Conservation (phyloP, 2,888 invertebrate genomes). For the Metallyticus violacea region DNA sequence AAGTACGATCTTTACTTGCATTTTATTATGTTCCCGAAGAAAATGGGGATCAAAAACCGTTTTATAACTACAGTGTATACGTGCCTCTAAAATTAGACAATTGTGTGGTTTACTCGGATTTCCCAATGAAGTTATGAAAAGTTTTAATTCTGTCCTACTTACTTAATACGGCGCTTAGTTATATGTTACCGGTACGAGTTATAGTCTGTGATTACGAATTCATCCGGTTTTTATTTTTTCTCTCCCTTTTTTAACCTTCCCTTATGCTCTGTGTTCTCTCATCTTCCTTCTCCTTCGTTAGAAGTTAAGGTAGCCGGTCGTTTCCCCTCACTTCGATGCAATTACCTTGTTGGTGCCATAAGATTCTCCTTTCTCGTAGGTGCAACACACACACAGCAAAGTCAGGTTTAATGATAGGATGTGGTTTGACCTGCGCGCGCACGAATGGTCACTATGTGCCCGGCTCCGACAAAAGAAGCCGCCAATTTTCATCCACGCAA, state of each 20-base stretch:
- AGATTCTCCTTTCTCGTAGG: too few relatives aligned
- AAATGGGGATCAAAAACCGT: too few relatives aligned
- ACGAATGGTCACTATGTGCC: neutral
- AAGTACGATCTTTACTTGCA: too few relatives aligned
- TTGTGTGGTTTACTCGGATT: neutral
- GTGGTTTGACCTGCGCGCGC: neutral
- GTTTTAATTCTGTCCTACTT: neutral
- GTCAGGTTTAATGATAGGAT: constrained; percentile 3
- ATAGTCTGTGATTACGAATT: neutral
- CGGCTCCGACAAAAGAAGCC: neutral
- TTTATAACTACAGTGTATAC: too few relatives aligned
- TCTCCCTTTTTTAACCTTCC: neutral
- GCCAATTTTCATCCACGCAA: neutral
- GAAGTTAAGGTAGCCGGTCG: too few relatives aligned
- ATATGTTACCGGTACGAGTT: neutral
- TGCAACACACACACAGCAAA: too few relatives aligned
- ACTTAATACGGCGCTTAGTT: neutral
- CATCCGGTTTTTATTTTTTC: neutral
- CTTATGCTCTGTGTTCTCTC: neutral
- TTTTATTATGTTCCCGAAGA: too few relatives aligned
- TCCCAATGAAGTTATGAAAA: neutral
- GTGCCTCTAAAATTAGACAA: too few relatives aligned
- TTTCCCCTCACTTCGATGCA: neutral
- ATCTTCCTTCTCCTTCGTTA: too few relatives aligned
- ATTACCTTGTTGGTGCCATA: neutral